A percentile compares a stretch with the other conserved stretches of the same genome.
phyloP scores from a whole-genome alignment of 2,888 invertebrate genomes.

The Torymus aiolomorphi region DNA sequence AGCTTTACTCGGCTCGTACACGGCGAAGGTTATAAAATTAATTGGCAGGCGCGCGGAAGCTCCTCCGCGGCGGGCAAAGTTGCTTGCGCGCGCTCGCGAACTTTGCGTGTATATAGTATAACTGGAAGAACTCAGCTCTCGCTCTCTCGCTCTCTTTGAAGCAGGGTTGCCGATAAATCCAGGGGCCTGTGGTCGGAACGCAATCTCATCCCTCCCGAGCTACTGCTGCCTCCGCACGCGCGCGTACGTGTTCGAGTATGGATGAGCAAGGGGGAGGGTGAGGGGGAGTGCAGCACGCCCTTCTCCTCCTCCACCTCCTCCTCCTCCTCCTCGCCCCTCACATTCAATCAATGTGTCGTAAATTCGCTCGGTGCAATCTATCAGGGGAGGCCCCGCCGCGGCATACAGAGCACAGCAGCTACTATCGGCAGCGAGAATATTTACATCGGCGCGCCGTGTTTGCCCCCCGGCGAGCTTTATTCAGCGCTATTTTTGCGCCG shows the following conservation, averaged over 20 bases:
- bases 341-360: slow-evolving; percentile 69
- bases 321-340: slow-evolving; percentile 56
- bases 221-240: slow-evolving; percentile 32
- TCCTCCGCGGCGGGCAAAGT: slow-evolving; percentile 30
- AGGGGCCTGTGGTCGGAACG: slow-evolving; percentile 34
- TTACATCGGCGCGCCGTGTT: slow-evolving; percentile 57
- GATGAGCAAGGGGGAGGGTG: slow-evolving; percentile 31
- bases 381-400: slow-evolving; percentile 50
- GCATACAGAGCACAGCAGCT: not conserved
- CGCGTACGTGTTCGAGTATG: slow-evolving; percentile 29
- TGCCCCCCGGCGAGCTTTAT: not conserved
- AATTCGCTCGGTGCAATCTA: slow-evolving; percentile 66
- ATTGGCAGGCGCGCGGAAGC: slow-evolving; percentile 24
- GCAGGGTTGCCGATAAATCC: slow-evolving; percentile 39
- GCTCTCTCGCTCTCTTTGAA: slow-evolving; percentile 26
- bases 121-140: slow-evolving; percentile 11
- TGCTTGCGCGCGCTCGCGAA: slow-evolving; percentile 3
- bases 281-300: slow-evolving; percentile 16
- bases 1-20: not conserved
- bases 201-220: slow-evolving; percentile 46
- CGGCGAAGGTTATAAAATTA: slow-evolving; percentile 36
- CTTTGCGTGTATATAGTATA: not conserved
- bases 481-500: too few species aligned
- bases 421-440: slow-evolving; percentile 60
- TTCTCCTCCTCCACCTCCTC: slow-evolving; percentile 4